phyloP scores from a whole-genome alignment of 2,113 vertebrate species.

The Odontophorus gujanensis region DNA sequence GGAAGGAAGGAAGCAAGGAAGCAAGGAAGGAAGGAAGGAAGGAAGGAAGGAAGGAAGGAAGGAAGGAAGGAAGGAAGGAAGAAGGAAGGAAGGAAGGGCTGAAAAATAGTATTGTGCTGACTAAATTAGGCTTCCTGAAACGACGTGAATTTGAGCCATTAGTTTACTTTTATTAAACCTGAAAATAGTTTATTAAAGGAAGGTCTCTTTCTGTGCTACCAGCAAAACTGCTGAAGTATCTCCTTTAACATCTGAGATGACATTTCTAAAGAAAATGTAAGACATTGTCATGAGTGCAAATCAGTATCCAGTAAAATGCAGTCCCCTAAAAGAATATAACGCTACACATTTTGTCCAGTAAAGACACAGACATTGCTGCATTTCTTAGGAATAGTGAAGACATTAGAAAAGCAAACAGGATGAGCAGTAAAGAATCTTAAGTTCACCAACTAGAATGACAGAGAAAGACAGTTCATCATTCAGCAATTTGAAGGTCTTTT shows the following conservation, averaged over 20 bases:
- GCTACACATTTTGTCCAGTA: not conserved
- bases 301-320: not conserved
- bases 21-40: rapidly evolving
- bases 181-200: not conserved
- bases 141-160: not conserved
- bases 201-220: not conserved
- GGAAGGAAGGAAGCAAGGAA: not conserved
- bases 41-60: rapidly evolving
- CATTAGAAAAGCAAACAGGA: not conserved
- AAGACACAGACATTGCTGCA: not conserved
- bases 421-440: not conserved
- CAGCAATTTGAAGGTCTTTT: slow-evolving; percentile 57
- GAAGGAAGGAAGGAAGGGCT: not conserved
- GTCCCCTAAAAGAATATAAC: not conserved
- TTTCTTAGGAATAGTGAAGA: not conserved
- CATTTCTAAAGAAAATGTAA: not conserved
- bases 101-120: not conserved
- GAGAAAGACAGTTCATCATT: slow-evolving; percentile 67
- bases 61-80: rapidly evolving
- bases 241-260: not conserved
- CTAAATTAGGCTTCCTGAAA: not conserved
- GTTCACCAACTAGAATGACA: slow-evolving; percentile 11
- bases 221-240: not conserved
- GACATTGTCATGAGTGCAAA: not conserved
- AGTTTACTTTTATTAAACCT: not conserved